Evolutionary conservation across 1,140 invertebrate species (phyloP).

Genomic region (silkworm (Bombyx mori)): ASM3026992v2 NC_085131.1:7526001-7526500

Average conservation of each 20-base stretch:
- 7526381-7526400: slow-evolving; percentile 37
- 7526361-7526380: slow-evolving; percentile 15
- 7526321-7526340: slow-evolving; percentile 11
- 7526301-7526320: not conserved
- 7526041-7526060: slow-evolving; percentile 8
- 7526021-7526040: slow-evolving; percentile 51
- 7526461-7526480: slow-evolving; percentile 7
- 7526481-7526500: not conserved
- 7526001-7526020: slow-evolving; percentile 43
- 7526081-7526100: not conserved
- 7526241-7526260: slow-evolving; percentile 2
- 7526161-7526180: slow-evolving; percentile 39
- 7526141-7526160: slow-evolving; percentile 31
- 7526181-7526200: not conserved
- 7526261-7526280: not conserved
- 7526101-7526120: not conserved
- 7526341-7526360: slow-evolving; percentile 23
- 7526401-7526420: slow-evolving; percentile 43
- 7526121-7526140: not conserved
- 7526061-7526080: no score
- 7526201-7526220: slow-evolving; percentile 5
- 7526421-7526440: slow-evolving; percentile 35
- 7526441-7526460: slow-evolving; percentile 24
- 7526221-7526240: not conserved
- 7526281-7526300: not conserved